Conservation (phyloP, 2,797 vertebrate species). For the Bradypus variegatus region DNA sequence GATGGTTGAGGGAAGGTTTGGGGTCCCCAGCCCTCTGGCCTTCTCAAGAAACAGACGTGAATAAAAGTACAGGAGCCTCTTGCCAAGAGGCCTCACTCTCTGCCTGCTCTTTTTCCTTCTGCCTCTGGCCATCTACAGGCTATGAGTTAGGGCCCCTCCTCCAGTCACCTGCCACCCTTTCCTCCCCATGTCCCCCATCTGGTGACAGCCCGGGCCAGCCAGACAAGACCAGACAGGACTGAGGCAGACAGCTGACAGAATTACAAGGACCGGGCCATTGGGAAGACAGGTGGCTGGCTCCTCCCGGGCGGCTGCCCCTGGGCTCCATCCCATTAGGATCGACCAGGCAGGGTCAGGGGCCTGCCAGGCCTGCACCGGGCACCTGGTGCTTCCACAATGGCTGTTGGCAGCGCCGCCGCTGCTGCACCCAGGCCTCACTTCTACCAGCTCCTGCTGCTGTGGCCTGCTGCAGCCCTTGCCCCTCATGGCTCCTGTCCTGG, state of each 20-base stretch:
- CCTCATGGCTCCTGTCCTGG: neutral
- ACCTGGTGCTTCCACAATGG: conserved; percentile 73
- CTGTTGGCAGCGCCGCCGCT: conserved; percentile 62
- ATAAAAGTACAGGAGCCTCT: neutral
- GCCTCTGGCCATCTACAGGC: neutral
- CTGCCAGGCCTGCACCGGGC: conserved; percentile 62
- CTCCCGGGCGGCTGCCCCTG: conserved; percentile 69
- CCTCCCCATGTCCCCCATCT: neutral
- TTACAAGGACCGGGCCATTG: conserved; percentile 71
- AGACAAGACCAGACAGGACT: neutral
- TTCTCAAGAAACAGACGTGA: neutral
- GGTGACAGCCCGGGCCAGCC: neutral
- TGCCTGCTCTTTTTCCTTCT: neutral
- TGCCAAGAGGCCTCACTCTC: neutral
- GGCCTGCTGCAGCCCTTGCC: neutral
- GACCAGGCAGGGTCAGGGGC: conserved; percentile 76
- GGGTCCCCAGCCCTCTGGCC: neutral
- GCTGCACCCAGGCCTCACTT: neutral
- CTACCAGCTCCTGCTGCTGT: neutral
- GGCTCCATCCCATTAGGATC: conserved; percentile 78
- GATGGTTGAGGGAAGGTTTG: neutral
- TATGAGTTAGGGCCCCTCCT: neutral
- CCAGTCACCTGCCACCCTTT: neutral
- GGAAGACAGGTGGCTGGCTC: conserved; percentile 67
- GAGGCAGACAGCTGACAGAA: conserved; percentile 68